Percentiles rank a stretch among this genome's conserved stretches.
Conservation (phyloP, 2,797 vertebrate species). For the Sphenopsis melanotis region DNA sequence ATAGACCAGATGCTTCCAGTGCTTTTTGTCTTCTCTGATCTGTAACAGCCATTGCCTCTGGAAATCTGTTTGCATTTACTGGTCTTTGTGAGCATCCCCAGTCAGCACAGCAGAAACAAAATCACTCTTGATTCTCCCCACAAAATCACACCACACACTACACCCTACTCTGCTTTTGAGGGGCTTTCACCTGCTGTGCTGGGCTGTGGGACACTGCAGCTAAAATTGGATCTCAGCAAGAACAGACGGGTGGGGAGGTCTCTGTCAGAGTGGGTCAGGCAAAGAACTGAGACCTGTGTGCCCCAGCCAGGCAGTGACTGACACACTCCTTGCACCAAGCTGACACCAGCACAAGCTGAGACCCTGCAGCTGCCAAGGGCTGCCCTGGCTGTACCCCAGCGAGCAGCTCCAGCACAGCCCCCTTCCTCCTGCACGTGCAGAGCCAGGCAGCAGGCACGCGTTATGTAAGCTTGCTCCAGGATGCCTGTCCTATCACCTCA, state of each 20-base stretch:
- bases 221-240: neutral
- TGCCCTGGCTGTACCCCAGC: neutral
- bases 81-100: neutral
- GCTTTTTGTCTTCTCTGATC: neutral
- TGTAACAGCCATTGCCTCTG: neutral
- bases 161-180: neutral
- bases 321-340: neutral
- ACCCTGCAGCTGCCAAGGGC: neutral
- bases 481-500: neutral
- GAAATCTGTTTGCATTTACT: neutral
- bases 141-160: neutral
- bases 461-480: neutral
- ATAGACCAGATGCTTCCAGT: neutral
- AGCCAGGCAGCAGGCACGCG: neutral
- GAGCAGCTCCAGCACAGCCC: neutral
- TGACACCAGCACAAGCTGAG: neutral
- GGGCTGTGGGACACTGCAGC: neutral
- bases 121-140: neutral
- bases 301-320: slow-evolving; percentile 24
- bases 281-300: neutral
- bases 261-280: neutral
- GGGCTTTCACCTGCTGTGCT: neutral
- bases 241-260: neutral
- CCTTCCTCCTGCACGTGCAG: rapidly evolving
- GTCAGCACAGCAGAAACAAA: neutral